Percentiles rank a stretch among this genome's conserved stretches.
Conservation (phyloP, 2,113 vertebrate genomes). For the Gymnarchus niloticus region DNA sequence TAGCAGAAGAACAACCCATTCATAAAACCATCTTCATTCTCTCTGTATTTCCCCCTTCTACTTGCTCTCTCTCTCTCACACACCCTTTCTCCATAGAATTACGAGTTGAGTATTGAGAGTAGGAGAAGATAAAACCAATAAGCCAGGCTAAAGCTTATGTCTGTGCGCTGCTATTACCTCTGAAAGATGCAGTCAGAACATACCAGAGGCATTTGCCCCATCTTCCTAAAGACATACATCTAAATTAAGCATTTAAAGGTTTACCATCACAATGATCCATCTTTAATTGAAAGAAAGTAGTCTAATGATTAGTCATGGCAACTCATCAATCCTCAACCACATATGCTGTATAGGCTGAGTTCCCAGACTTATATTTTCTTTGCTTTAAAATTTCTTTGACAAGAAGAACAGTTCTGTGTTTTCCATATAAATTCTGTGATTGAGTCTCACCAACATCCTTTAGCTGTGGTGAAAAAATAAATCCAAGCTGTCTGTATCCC, state of each 20-base stretch:
- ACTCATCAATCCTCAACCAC: not conserved
- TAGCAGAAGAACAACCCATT: conserved; percentile 58
- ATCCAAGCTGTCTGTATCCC: conserved; percentile 6
- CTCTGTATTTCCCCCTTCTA: conserved; percentile 9
- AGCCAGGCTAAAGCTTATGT: not conserved
- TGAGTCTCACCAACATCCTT: not conserved
- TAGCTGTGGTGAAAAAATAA: conserved; percentile 2
- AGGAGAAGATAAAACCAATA: not conserved
- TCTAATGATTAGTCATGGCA: not conserved
- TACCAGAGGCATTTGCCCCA: not conserved
- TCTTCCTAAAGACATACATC: not conserved
- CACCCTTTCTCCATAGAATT: not conserved
- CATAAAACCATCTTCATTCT: conserved; percentile 55
- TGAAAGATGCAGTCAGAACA: not conserved
- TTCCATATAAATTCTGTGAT: not conserved
- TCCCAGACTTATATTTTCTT: conserved; percentile 6
- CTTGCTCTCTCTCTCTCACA: conserved; percentile 1
- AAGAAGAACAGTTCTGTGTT: not conserved
- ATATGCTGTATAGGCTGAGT: not conserved
- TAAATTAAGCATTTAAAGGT: not conserved
- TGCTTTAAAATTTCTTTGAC: not conserved
- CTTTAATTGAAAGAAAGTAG: not conserved
- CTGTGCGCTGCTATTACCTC: not conserved
- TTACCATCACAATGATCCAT: not conserved
- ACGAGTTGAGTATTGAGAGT: not conserved